phyloP scores from a whole-genome alignment of 2,113 vertebrate species.

The Tragelaphus buxtoni region DNA sequence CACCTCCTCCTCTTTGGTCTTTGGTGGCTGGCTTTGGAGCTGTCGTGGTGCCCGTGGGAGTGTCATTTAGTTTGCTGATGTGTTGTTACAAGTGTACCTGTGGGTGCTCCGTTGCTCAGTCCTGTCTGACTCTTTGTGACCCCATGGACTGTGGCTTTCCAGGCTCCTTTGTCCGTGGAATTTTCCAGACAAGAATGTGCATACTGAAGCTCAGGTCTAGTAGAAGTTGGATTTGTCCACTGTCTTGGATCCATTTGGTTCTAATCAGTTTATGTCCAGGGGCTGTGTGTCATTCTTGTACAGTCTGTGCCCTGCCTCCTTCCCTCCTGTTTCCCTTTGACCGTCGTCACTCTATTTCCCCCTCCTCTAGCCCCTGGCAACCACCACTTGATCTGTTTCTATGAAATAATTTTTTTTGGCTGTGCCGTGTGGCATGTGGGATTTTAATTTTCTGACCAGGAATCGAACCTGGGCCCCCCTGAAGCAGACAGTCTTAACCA shows the following conservation, averaged over 20 bases:
- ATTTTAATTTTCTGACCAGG: not conserved
- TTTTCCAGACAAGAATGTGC: not conserved
- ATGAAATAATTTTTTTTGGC: not conserved
- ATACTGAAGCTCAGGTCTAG: not conserved
- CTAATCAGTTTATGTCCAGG: not conserved
- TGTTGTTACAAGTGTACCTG: fast-evolving
- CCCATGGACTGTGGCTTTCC: not conserved
- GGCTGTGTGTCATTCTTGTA: not conserved
- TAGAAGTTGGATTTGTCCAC: not conserved
- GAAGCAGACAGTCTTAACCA: not conserved
- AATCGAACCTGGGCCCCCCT: not conserved
- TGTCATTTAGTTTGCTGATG: not conserved
- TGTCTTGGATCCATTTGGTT: not conserved
- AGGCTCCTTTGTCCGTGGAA: not conserved
- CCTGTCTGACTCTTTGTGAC: not conserved
- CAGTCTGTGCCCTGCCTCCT: not conserved
- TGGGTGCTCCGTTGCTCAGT: not conserved
- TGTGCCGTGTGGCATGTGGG: not conserved
- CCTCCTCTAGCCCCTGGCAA: not conserved
- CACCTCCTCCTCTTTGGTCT: not conserved
- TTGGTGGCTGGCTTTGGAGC: not conserved
- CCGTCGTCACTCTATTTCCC: not conserved
- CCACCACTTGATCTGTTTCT: not conserved
- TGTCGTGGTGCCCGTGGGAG: not conserved
- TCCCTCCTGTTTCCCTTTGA: not conserved